Evolutionary conservation across 2,797 vertebrate species (phyloP).

Genomic region (Darevskia nairensis): DNA sequence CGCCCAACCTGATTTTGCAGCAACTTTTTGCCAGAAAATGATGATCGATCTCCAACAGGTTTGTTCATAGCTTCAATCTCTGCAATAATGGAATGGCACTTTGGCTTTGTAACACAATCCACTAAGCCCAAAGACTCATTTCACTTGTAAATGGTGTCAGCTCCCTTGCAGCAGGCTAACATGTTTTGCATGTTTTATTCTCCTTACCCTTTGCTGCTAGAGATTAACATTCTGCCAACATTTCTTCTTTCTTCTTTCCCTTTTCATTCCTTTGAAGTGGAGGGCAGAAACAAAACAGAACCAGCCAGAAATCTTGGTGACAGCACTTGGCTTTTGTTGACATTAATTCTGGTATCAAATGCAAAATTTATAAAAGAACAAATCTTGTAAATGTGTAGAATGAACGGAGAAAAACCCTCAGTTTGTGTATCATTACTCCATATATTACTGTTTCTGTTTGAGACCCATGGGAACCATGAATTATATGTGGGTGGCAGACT

Average conservation of each 20-base stretch:
- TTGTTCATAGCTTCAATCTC: slow-evolving; percentile 10
- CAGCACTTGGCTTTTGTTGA: neutral
- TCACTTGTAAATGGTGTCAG: slow-evolving; percentile 26
- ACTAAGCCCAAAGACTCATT: slow-evolving; percentile 15
- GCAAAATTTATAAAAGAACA: neutral
- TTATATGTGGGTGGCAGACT: neutral
- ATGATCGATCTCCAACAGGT: neutral
- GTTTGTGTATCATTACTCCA: neutral
- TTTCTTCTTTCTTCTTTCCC: slow-evolving; percentile 23
- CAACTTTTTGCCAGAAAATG: slow-evolving; percentile 40
- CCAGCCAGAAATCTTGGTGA: neutral
- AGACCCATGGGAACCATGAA: neutral
- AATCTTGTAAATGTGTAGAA: neutral
- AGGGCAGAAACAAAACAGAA: neutral
- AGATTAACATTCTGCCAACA: neutral
- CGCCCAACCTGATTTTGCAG: slow-evolving; percentile 32
- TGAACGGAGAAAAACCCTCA: neutral
- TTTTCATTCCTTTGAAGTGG: slow-evolving; percentile 14
- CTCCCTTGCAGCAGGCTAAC: slow-evolving; percentile 16
- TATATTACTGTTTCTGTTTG: neutral
- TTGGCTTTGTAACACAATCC: neutral
- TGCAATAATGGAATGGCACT: slow-evolving; percentile 32
- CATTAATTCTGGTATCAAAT: neutral
- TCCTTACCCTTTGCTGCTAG: neutral
- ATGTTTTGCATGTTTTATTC: neutral